phyloP scores from a whole-genome alignment of 2,888 invertebrate genomes.

The Pristionchus japonicus region DNA sequence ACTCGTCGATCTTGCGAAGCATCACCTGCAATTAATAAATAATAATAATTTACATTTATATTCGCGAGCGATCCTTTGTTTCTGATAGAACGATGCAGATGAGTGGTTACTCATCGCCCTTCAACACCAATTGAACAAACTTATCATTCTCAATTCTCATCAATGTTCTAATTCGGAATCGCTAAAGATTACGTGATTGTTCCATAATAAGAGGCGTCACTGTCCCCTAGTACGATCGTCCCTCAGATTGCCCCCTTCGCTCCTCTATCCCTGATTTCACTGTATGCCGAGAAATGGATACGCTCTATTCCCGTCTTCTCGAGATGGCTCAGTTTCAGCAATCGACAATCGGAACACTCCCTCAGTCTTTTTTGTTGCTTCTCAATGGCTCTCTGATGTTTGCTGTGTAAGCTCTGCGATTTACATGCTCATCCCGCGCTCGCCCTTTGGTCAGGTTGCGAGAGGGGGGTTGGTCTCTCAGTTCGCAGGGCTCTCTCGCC shows the following conservation, averaged over 20 bases:
- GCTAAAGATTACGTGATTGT: background rate
- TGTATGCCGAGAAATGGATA: constrained; percentile 17
- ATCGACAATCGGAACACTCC: background rate
- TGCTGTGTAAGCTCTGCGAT: constrained; percentile 2
- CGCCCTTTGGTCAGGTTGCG: background rate
- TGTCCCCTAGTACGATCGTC: background rate
- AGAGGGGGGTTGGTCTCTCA: no score
- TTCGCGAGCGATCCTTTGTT: no score
- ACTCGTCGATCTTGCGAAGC: constrained; percentile 47
- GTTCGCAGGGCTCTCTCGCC: no score
- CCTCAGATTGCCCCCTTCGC: background rate
- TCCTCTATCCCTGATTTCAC: background rate
- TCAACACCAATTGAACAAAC: no score
- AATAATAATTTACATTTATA: background rate
- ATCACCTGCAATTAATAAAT: constrained; percentile 42
- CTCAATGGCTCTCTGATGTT: background rate
- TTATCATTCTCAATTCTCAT: no score
- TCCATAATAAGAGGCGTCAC: background rate
- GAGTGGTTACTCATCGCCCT: no score
- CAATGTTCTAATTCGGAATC: no score
- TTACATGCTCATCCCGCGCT: constrained; percentile 23
- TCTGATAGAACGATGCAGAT: no score
- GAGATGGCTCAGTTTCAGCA: background rate
- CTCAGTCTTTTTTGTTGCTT: background rate
- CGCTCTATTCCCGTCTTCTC: background rate